phyloP scores from a whole-genome alignment of 2,797 vertebrate genomes.

The Gadopsis bispinosus region DNA sequence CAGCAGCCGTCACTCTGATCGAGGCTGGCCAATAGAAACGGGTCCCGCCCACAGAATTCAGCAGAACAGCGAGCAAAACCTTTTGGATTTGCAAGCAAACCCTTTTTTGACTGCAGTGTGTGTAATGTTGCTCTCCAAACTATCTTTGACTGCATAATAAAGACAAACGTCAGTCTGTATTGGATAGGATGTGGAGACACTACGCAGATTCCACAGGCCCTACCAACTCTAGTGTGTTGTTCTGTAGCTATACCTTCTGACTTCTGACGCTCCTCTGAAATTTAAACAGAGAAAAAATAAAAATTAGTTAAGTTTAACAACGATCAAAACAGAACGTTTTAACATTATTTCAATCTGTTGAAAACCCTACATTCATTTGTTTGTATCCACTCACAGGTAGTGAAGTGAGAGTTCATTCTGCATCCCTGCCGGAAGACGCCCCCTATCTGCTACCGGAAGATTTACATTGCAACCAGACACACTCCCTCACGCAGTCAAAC shows the following conservation, averaged over 20 bases:
- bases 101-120: too few species aligned
- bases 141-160: too few species aligned
- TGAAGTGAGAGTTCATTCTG: conserved; percentile 60
- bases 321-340: too few species aligned
- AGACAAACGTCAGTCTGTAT: too few species aligned
- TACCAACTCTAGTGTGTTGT: background rate
- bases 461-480: conserved; percentile 66
- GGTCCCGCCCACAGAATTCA: too few species aligned
- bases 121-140: too few species aligned
- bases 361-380: background rate
- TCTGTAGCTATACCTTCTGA: background rate
- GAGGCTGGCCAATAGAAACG: too few species aligned
- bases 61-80: too few species aligned
- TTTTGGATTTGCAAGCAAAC: too few species aligned
- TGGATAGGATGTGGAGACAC: too few species aligned
- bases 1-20: too few species aligned
- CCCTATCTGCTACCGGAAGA: conserved; percentile 66
- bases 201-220: background rate
- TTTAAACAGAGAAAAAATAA: background rate
- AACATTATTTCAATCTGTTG: background rate
- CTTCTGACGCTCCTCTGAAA: background rate
- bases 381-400: conserved; percentile 55
- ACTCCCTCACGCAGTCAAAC: conserved; percentile 51
- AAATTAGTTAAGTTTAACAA: background rate
- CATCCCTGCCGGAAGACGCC: conserved; percentile 58